Evolutionary conservation across 92 coral and sea anemone species (phyloP), one percentile per base, ranked within the genome.

Genomic region (Phenganax stokvisi): DNA sequence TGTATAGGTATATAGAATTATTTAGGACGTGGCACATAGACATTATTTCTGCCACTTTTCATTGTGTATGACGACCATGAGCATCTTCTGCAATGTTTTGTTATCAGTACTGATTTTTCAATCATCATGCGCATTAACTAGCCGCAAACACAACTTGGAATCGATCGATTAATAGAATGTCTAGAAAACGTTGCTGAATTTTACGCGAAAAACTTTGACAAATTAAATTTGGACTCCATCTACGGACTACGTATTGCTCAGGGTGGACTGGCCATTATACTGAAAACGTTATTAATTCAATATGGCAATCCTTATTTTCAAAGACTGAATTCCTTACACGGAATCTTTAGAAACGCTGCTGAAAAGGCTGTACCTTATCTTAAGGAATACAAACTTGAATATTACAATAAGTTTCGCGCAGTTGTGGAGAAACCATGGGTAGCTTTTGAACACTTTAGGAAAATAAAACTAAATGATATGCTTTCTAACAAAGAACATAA

Each of bases 191-290:
- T 79, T 29, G 74, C n/a, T 27, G 83, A 52, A 9, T 79, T 79
- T 52, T 79, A 62, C 74, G 62, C 0, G 44, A 65, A 68, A 51
- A 79, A 54, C 31, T 17, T 63, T 28, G 83, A 79, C 83, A 79
- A 79, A 64, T 15, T 79, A 28, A 79, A 79, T 62, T 54, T 79
- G 74, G 83, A 79, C 53, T 79, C 83, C 57, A 65, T 79, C 31
- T 79, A 52, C 27, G 83, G 83, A 8, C 47, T 79, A 0, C 83
- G 83, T n/a, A 31, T 79, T 20, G 83, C 74, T 65, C 72, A 79
- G 56, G 83, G 83, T 52, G 6, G 60, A 28, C 20, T 79, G 51
- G 57, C 61, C 20, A 62, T 5, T 44, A 79, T 79, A 61, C 58
- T 65, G 57, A 15, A 77, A 9, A 20, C 15, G 31, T 77, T 77